phyloP scores from a whole-genome alignment of 2,888 invertebrate species.

The Melieria omissa region DNA sequence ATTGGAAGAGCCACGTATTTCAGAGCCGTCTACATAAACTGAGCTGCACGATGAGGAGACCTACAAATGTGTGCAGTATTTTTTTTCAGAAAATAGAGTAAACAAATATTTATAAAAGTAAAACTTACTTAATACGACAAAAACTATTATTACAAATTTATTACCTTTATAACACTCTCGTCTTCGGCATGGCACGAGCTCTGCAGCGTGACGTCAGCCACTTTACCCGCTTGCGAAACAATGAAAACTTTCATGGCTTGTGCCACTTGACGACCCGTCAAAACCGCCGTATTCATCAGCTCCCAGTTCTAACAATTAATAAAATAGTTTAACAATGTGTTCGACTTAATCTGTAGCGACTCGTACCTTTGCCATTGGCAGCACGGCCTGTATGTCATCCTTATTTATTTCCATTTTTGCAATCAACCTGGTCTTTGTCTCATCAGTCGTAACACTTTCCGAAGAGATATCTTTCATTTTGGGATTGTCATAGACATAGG shows the following conservation, averaged over 20 bases:
- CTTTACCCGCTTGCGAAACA: conserved; percentile 92
- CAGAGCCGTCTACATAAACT: conserved; percentile 95
- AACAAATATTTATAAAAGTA: conserved; percentile 9
- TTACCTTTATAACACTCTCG: conserved; percentile 94
- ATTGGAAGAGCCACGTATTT: conserved; percentile 92
- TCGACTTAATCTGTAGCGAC: background rate
- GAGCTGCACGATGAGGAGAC: conserved; percentile 96
- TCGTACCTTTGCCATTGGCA: conserved; percentile 90
- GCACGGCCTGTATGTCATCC: conserved; percentile 92
- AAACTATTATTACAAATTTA: background rate
- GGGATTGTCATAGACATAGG: conserved; percentile 76
- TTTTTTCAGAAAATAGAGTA: conserved; percentile 2
- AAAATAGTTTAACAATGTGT: conserved; percentile 54
- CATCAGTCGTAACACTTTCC: conserved; percentile 59
- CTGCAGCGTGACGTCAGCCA: conserved; percentile 93
- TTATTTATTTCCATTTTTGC: conserved; percentile 90
- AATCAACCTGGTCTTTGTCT: conserved; percentile 75
- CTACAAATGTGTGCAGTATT: conserved; percentile 67
- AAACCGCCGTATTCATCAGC: conserved; percentile 92
- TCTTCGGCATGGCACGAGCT: conserved; percentile 95
- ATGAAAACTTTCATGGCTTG: conserved; percentile 96
- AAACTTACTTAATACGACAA: background rate
- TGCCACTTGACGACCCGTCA: conserved; percentile 93
- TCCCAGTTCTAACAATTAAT: conserved; percentile 82
- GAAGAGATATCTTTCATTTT: conserved; percentile 60